Percentiles rank a stretch among this genome's conserved stretches.
phyloP scores from a whole-genome alignment of 2,888 invertebrate species.

The Sphecodes monilicornis region DNA sequence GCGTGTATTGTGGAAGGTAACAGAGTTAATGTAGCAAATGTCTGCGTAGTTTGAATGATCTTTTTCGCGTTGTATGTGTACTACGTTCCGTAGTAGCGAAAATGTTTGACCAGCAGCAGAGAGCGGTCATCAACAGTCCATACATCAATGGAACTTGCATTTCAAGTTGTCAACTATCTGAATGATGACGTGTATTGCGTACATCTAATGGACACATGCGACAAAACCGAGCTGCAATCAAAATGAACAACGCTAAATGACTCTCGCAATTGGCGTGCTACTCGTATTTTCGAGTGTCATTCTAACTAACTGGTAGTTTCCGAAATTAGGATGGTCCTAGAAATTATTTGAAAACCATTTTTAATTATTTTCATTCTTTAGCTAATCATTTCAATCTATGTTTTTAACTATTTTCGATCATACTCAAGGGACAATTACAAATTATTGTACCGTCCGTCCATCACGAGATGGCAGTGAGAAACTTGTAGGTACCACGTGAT shows the following conservation, averaged over 20 bases:
- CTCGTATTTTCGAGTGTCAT: not conserved
- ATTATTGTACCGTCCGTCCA: no score
- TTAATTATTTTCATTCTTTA: no score
- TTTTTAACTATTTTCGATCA: no score
- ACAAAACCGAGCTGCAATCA: not conserved
- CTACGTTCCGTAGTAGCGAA: not conserved
- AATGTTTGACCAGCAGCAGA: not conserved
- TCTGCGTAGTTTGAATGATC: not conserved
- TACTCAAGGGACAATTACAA: no score
- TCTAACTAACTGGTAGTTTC: not conserved
- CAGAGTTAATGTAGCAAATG: not conserved
- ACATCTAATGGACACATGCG: not conserved
- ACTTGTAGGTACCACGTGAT: no score
- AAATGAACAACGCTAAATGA: not conserved
- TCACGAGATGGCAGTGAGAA: no score
- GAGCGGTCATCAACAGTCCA: not conserved
- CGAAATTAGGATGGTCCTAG: not conserved
- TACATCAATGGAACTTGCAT: not conserved
- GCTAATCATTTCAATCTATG: no score
- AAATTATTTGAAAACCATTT: not conserved
- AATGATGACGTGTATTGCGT: not conserved
- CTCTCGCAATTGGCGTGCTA: not conserved
- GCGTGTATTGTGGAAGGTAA: not conserved
- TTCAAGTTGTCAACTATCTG: not conserved
- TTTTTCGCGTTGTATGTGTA: not conserved